Conservation (phyloP, 2,888 invertebrate genomes). For the Crioceris asparagi region DNA sequence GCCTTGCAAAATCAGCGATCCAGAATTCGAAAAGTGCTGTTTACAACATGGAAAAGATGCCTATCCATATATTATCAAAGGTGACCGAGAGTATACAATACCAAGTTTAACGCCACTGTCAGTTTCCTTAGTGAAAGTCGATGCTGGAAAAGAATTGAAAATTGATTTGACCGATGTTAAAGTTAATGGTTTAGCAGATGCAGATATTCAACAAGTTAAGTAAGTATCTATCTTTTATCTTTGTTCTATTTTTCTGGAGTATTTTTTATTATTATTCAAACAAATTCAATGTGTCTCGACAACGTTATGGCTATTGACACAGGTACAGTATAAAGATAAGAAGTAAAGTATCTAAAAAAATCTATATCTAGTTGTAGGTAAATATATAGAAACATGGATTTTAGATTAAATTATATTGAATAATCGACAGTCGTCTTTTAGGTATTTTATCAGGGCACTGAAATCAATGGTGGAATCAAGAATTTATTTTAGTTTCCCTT, state of each 20-base stretch:
- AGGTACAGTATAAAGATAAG: too few relatives aligned
- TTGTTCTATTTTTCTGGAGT: neutral
- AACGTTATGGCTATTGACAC: too few relatives aligned
- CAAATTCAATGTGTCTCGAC: too few relatives aligned
- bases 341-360: too few relatives aligned
- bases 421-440: too few relatives aligned
- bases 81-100: conserved; percentile 26
- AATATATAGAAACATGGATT: too few relatives aligned
- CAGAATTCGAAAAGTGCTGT: conserved; percentile 26
- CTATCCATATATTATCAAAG: conserved; percentile 24
- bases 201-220: conserved; percentile 19
- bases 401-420: too few relatives aligned
- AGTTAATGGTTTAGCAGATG: conserved; percentile 22
- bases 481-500: too few relatives aligned
- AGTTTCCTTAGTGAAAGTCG: conserved; percentile 20
- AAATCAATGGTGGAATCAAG: too few relatives aligned
- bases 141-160: conserved; percentile 21
- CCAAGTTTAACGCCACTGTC: conserved; percentile 27
- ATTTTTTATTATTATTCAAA: neutral
- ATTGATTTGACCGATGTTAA: conserved; percentile 19
- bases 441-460: too few relatives aligned
- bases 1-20: conserved; percentile 22
- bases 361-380: too few relatives aligned
- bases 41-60: conserved; percentile 20
- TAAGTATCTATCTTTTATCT: conserved; percentile 10